Conservation (phyloP, 2,113 vertebrate species). For the Limanda limanda region DNA sequence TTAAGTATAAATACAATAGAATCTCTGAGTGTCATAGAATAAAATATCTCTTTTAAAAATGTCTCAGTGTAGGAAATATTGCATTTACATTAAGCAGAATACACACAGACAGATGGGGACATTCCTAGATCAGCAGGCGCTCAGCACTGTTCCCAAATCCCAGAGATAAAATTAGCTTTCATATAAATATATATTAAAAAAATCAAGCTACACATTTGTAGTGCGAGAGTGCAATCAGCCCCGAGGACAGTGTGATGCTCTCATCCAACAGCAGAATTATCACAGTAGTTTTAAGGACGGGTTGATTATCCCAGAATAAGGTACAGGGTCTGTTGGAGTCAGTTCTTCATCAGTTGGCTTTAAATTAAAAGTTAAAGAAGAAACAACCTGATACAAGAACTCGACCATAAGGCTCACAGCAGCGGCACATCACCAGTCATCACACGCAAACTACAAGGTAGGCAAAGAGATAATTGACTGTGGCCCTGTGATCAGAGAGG, state of each 20-base stretch:
- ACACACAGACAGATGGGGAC: constrained; percentile 50
- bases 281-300: constrained; percentile 48
- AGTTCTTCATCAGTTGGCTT: constrained; percentile 26
- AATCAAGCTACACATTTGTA: constrained; percentile 51
- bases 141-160: constrained; percentile 68
- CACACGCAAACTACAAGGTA: too few species aligned
- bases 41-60: constrained; percentile 60
- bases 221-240: constrained; percentile 38
- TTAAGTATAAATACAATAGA: constrained; percentile 74
- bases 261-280: constrained; percentile 27
- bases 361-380: constrained; percentile 14
- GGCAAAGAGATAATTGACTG: too few species aligned
- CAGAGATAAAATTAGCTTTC: constrained; percentile 39
- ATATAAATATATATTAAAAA: constrained; percentile 58
- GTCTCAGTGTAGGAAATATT: constrained; percentile 60
- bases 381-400: too few species aligned
- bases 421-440: too few species aligned
- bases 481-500: too few species aligned
- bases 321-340: constrained; percentile 38
- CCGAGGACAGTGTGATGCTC: constrained; percentile 10
- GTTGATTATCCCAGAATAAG: constrained; percentile 55
- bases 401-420: too few species aligned
- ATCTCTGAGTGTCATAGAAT: constrained; percentile 61
- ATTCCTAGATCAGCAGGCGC: constrained; percentile 57
- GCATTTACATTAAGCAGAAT: constrained; percentile 50